These are phyloP conservation scores for Sycophila sp. DNA, from an alignment of 1,140 invertebrate genomes.

Conservation along the genomic window DNA sequence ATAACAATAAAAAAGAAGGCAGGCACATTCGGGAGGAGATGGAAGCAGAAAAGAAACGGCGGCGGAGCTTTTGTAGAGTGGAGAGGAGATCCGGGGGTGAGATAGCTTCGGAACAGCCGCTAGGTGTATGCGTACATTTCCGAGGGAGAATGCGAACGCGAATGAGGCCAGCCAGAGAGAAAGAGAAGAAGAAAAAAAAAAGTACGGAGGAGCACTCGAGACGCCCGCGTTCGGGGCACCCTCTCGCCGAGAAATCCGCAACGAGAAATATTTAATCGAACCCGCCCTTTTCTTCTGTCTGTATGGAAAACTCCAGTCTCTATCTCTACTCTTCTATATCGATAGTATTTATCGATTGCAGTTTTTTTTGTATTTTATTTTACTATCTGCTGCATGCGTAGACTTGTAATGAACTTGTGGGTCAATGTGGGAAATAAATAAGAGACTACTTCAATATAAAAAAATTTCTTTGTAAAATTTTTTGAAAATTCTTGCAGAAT, in stretches of 20 bases:
- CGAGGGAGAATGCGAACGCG: neutral
- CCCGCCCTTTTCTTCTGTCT: neutral
- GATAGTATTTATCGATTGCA: too few relatives aligned
- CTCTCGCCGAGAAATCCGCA: neutral
- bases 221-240: neutral
- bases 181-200: neutral
- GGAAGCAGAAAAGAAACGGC: neutral
- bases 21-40: neutral
- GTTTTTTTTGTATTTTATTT: too few relatives aligned
- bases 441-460: too few relatives aligned
- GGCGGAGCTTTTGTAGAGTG: neutral
- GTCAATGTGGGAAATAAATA: too few relatives aligned
- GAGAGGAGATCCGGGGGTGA: constrained; percentile 3
- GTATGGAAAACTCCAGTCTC: constrained; percentile 13
- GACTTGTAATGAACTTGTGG: too few relatives aligned
- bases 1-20: neutral
- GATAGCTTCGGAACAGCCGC: neutral
- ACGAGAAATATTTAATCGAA: constrained; percentile 36
- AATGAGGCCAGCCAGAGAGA: neutral
- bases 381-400: too few relatives aligned
- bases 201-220: neutral
- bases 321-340: too few relatives aligned
- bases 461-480: too few relatives aligned
- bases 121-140: neutral
- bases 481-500: too few relatives aligned